These are phyloP conservation scores for Trissonchulus latispiculum DNA, from an alignment of 2,888 invertebrate species.

Conservation along the genomic window DNA sequence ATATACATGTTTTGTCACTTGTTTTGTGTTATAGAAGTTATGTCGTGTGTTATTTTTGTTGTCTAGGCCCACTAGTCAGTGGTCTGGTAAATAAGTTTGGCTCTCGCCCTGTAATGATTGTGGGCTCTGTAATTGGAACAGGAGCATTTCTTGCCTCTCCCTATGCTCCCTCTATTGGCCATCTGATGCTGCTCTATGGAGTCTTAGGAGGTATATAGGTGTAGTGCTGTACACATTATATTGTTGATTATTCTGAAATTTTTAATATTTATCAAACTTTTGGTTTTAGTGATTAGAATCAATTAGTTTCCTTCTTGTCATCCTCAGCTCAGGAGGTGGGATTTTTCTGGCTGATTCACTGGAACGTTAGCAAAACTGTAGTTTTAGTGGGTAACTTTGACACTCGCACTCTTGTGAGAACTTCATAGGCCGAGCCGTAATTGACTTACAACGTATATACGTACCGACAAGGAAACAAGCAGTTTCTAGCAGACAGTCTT, in stretches of 20 bases:
- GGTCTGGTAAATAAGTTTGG: constrained; percentile 89
- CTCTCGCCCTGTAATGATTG: constrained; percentile 77
- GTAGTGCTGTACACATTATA: not conserved
- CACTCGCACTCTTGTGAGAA: not conserved
- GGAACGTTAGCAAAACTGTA: too few relatives aligned
- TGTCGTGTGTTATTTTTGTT: too few relatives aligned
- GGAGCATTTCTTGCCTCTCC: constrained; percentile 66
- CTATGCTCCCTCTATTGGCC: constrained; percentile 55
- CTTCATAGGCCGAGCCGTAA: too few relatives aligned
- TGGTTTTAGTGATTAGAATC: not conserved
- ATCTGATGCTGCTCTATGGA: constrained; percentile 78
- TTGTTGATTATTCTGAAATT: not conserved
- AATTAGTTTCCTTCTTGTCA: not conserved
- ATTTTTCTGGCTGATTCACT: too few relatives aligned
- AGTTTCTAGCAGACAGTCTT: not conserved
- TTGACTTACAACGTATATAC: too few relatives aligned
- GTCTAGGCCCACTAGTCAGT: constrained; percentile 85
- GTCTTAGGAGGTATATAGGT: constrained; percentile 58
- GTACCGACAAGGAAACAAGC: not conserved
- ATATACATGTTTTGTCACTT: not conserved
- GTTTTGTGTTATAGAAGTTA: not conserved
- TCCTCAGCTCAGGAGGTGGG: not conserved
- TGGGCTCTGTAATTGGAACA: constrained; percentile 63
- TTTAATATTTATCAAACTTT: too few relatives aligned
- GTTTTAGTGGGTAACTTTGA: too few relatives aligned